A percentile compares a stretch with the other conserved stretches of the same genome.
These are phyloP conservation scores for Edolisoma coerulescens DNA, from an alignment of 2,113 vertebrate species.

Conservation along the genomic window DNA sequence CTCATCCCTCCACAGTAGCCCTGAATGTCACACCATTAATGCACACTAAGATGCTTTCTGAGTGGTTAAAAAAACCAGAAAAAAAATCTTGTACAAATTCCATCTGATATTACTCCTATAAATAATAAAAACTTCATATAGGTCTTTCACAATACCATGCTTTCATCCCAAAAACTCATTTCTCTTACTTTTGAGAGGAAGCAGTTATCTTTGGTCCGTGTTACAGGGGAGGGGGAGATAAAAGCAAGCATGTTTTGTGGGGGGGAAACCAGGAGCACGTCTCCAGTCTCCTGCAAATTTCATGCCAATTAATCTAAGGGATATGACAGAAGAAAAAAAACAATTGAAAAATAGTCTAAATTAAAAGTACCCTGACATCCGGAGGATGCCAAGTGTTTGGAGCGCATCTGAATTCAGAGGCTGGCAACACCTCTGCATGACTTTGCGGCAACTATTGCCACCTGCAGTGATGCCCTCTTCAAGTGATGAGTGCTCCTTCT, in stretches of 20 bases:
- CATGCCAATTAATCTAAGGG: neutral
- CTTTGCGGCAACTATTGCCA: neutral
- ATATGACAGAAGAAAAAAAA: neutral
- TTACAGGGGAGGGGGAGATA: neutral
- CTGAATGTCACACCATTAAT: neutral
- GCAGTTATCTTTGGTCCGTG: neutral
- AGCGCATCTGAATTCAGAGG: rapidly evolving
- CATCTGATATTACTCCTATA: neutral
- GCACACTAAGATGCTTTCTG: neutral
- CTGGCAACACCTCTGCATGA: neutral
- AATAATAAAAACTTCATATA: neutral
- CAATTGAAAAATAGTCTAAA: neutral
- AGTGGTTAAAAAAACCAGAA: neutral
- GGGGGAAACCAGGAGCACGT: neutral
- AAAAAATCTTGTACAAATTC: neutral
- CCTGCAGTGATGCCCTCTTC: neutral
- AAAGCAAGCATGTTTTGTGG: neutral
- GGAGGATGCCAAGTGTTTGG: neutral
- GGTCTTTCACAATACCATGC: neutral
- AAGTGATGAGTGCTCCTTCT: rapidly evolving
- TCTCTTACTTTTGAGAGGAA: neutral
- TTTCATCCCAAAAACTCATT: neutral
- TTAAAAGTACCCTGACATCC: neutral
- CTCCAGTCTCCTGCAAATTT: neutral
- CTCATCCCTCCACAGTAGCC: neutral